Base-by-base conservation (phyloP, 2,888 invertebrate genomes). In the Coelinius sp. region DNA sequence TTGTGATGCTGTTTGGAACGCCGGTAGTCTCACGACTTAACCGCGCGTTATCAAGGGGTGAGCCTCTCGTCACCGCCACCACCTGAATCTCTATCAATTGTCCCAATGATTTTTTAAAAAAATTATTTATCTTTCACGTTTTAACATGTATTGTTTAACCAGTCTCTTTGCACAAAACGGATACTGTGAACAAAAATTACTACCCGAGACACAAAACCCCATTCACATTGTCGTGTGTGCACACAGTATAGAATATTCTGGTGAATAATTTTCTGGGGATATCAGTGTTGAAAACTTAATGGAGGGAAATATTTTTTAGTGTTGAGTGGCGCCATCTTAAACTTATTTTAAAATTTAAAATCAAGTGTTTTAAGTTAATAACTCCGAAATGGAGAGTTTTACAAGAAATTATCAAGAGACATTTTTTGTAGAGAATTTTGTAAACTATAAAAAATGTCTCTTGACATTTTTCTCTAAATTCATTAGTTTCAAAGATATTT, bases 31-130 rank as follows among this genome's bases (percentile, higher is more conserved):
- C 27, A 24, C n/a, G 25, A 53, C 53, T 24, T 24, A n/a, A 53
- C 53, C 25, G 53, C 25, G 52, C 24, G 53, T 53, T 53, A 53
- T 27, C 25, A 6, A 53, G 53, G 25, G 25, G 53, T 53, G 53
- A 53, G n/a, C 53, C 25, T 53, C 27, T 53, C 25, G 53, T 27
- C 53, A 53, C 53, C 53, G 53, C 25, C 53, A 53, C 53, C 53
- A 24, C 22, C 25, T 27, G 25, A 25, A 25, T 24, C 12, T n/a
- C n/a, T n/a, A 14, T 14, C 24, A 24, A 4, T 22, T 20, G 12
- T 10, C 4, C 25, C 53, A n/a, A 25, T 25, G n/a, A n/a, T 25
- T 3, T n/a, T n/a, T n/a, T n/a, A n/a, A n/a, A 5, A 10, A 7
- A 6, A 49, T 49, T 49, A 22, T 17, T 49, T 49, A 17, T 22